Base-by-base conservation (phyloP, 2,888 invertebrate species). In the Dioctria linearis region DNA sequence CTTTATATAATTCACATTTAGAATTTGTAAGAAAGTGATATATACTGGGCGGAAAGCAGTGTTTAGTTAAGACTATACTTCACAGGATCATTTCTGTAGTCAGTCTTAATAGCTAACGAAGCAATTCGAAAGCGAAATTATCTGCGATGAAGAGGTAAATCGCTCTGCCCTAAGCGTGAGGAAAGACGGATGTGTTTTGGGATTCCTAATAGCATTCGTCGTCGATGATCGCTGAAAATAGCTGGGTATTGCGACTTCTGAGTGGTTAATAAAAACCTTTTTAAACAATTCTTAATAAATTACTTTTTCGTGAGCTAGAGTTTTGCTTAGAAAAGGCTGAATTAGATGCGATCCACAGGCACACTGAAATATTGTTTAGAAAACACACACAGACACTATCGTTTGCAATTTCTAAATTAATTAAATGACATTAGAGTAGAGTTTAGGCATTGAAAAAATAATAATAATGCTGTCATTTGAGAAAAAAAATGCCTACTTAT, bases 51-150 rank as follows among this genome's bases (percentile, higher is more conserved):
- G 8, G 40, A 13, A 2, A 43, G 43, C n/a, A 25, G 1, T n/a
- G 13, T 0, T 2, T 2, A 49, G 5, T 86, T 86, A 88, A 88
- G 88, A 88, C 88, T 88, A 88, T 88, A 88, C 91, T 92, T 91
- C 91, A 91, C 91, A 91, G 92, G 92, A 92, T 92, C 91, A 91
- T 91, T 92, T 92, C 92, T 92, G 92, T 91, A 92, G 92, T 92
- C 90, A 88, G 90, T 91, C 91, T 91, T 91, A 86, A 88, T 88
- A 87, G 87, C 90, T 90, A 90, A 90, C 87, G 88, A 89, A 87
- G 88, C 88, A 88, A 90, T 85, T 83, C 85, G 88, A 87, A 90
- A 90, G 90, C 88, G 39, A 85, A 86, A 85, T 86, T 87, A 90
- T 86, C 92, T 91, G 91, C 89, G 92, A 91, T 91, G 92, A 92